phyloP scores from a whole-genome alignment of 2,797 vertebrate species.

The Lates japonicus region DNA sequence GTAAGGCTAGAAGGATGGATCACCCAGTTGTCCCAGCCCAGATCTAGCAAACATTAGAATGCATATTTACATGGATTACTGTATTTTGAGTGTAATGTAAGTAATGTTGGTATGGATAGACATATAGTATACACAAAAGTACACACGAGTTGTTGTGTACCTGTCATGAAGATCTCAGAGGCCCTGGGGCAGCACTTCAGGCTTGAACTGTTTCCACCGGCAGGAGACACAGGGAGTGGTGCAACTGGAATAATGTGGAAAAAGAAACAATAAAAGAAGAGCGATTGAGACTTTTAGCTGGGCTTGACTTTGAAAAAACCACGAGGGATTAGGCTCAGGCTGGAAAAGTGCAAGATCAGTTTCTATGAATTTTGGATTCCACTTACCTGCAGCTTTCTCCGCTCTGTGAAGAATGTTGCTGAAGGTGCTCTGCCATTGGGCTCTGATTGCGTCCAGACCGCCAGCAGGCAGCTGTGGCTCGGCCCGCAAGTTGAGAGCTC shows the following conservation, averaged over 20 bases:
- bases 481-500: slow-evolving; percentile 75
- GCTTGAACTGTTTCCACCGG: slow-evolving; percentile 45
- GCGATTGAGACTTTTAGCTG: background rate
- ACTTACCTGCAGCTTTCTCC: slow-evolving; percentile 43
- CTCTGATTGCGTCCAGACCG: slow-evolving; percentile 62
- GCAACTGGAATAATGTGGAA: slow-evolving; percentile 30
- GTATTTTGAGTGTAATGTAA: background rate
- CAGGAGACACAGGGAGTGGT: slow-evolving; percentile 29
- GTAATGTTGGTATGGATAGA: background rate
- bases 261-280: slow-evolving; percentile 1
- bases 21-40: slow-evolving; percentile 87
- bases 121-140: background rate
- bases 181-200: slow-evolving; percentile 74
- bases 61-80: background rate
- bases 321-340: background rate
- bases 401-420: slow-evolving; percentile 8
- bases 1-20: slow-evolving; percentile 82
- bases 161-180: slow-evolving; percentile 82
- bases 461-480: slow-evolving; percentile 76
- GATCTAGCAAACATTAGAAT: slow-evolving; percentile 70
- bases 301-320: background rate
- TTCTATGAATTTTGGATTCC: background rate
- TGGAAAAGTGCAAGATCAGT: background rate
- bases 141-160: slow-evolving; percentile 51
- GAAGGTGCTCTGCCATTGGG: slow-evolving; percentile 72